Evolutionary conservation across 1,140 invertebrate genomes (phyloP), one percentile per base, ranked within the genome.

Genomic region (Drosophila tristis): DNA sequence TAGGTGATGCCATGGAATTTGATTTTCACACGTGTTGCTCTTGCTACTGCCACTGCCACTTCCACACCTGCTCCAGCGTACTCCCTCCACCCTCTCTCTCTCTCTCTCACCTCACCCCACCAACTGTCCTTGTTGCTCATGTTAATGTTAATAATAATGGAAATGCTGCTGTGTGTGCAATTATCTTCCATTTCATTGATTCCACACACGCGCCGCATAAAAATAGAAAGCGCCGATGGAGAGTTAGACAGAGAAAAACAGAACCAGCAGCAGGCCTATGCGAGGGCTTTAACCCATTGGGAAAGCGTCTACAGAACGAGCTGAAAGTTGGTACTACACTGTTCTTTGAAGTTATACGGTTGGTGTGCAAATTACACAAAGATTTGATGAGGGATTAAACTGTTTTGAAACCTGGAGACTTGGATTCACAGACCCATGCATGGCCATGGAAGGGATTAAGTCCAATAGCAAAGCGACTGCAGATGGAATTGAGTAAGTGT

Each of bases 1-100:
- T 89, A 78, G 82, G 84, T 90, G 87, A 90, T 89, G 87, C 89
- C 66, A 78, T 80, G 87, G 87, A 90, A 90, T 90, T 90, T 90
- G 87, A 90, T 90, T 90, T 90, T 90, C 81, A 90, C 87, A 90
- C 87, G 87, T 90, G 87, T 86, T 82, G 48, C 77, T 72, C 58
- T 29, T 68, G 55, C 49, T 45, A 11, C 66, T 29, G 31, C 2
- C 31, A 16, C 59, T 59, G 53, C 31, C 31, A 35, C 55, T 61
- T 26, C 53, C 64, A 50, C 68, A 55, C 45, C 57, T 73, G 71
- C 51, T 25, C n/a, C n/a, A 53, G 44, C 49, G 50, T 47, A 45
- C 43, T 20, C 29, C 31, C 58, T 48, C 8, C 5, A 20, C 20
- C 20, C n/a, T n/a, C n/a, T n/a, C n/a, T 20, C 20, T 20, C 20